Base-by-base conservation (phyloP, 2,797 vertebrate genomes). In the Huso huso region DNA sequence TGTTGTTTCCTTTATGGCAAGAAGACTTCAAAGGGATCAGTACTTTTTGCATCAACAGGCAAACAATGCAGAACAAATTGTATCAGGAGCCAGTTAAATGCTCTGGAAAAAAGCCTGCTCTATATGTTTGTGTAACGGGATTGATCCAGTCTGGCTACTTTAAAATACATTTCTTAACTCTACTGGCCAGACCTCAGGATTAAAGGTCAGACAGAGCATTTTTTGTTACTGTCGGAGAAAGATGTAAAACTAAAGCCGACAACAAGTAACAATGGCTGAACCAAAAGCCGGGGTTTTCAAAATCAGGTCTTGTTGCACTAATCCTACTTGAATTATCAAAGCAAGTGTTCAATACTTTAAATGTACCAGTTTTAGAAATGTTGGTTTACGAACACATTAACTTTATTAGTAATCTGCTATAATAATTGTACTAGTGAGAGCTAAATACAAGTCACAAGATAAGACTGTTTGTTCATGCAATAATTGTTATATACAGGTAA, bases 11-110 rank as follows among this genome's bases (percentile, higher is more conserved):
- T 77, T 71, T 75, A 72, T 64, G 75, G 64, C 81, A 81, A 79
- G 52, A 71, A 72, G 71, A 75, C 71, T 79, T 87, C 78, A 82
- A 83, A 84, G 76, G 65, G 68, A 80, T 78, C 68, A 68, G 68
- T 58, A 79, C 82, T 75, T 83, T 79, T 70, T 66, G 68, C 61
- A 78, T 83, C 74, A 75, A 77, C 68, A 67, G 67, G 67, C 73
- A 85, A 86, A 82, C 73, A 79, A 78, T 78, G 68, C 67, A 74
- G 73, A 84, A 84, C 74, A 83, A 83, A 84, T 84, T 78, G 76
- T 69, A 78, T 81, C 74, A 80, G 72, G 65, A 75, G 69, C 73
- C 74, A 76, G 75, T 77, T 78, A 78, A 85, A 82, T 83, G 69
- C 65, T 70, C 71, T 75, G 62, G 76, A 76, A 79, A 82, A 82